phyloP scores from a whole-genome alignment of 2,113 vertebrate species.

The Phylloscopus trochiloides region DNA sequence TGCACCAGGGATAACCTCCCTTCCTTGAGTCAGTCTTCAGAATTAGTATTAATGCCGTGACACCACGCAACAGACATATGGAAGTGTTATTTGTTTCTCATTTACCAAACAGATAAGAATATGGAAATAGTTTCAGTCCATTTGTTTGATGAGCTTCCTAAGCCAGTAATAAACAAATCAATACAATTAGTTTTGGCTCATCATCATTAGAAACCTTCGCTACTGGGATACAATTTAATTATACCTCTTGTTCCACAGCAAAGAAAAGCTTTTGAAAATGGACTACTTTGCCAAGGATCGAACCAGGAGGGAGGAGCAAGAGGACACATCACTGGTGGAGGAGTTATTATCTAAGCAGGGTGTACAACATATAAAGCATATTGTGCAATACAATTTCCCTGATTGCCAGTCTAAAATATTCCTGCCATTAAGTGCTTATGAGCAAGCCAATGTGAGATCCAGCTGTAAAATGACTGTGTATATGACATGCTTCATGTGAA shows the following conservation, averaged over 20 bases:
- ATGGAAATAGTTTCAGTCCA: conserved; percentile 83
- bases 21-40: conserved; percentile 16
- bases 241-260: conserved; percentile 67
- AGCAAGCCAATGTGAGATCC: conserved; percentile 52
- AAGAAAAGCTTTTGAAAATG: conserved; percentile 60
- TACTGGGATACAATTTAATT: conserved; percentile 75
- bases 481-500: conserved; percentile 53
- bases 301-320: conserved; percentile 10
- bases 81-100: conserved; percentile 77
- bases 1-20: neutral
- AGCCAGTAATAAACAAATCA: conserved; percentile 81
- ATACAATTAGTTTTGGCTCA: conserved; percentile 84
- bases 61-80: conserved; percentile 70
- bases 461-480: conserved; percentile 44
- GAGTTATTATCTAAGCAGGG: conserved; percentile 15
- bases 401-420: conserved; percentile 57
- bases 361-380: conserved; percentile 27
- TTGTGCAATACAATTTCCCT: conserved; percentile 65
- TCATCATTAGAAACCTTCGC: conserved; percentile 77
- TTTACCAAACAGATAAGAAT: conserved; percentile 81
- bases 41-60: conserved; percentile 62
- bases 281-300: conserved; percentile 37
- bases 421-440: conserved; percentile 42
- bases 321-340: conserved; percentile 13
- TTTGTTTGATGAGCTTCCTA: conserved; percentile 83